Percentiles rank a stretch among this genome's conserved stretches.
Conservation (phyloP, 2,113 vertebrate species). For the Hippolais icterina region DNA sequence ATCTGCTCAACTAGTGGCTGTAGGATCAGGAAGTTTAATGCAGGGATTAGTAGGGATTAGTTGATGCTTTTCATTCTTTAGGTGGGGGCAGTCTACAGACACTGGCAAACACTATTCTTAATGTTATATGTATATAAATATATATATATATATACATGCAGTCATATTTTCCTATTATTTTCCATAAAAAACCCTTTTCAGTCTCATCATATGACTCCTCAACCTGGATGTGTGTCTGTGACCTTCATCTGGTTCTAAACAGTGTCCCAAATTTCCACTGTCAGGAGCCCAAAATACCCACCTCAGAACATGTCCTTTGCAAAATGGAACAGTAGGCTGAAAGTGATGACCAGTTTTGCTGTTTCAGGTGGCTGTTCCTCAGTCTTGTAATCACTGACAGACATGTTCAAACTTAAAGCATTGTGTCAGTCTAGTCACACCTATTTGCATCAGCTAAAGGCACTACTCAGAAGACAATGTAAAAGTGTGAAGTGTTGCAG, state of each 20-base stretch:
- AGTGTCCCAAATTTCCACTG: not conserved
- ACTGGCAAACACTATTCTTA: not conserved
- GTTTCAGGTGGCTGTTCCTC: not conserved
- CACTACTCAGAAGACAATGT: not conserved
- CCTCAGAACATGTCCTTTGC: not conserved
- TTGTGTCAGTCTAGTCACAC: not conserved
- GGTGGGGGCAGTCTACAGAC: not conserved
- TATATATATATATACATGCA: not conserved
- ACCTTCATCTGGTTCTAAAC: not conserved
- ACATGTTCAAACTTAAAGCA: not conserved
- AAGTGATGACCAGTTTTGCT: not conserved
- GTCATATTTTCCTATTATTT: not conserved
- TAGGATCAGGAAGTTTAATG: not conserved
- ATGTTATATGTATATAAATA: not conserved
- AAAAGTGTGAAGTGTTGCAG: not conserved
- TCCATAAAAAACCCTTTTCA: not conserved
- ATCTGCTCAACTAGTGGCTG: not conserved
- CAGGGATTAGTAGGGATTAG: not conserved
- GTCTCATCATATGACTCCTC: not conserved
- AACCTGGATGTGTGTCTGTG: not conserved
- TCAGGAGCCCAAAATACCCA: not conserved
- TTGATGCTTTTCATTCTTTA: conserved; percentile 2
- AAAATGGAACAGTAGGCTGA: not conserved
- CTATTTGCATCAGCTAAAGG: not conserved
- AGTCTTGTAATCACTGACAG: not conserved